phyloP scores from a whole-genome alignment of 37 sponge, comb jelly and placozoan species.

The Ianthella basta region DNA sequence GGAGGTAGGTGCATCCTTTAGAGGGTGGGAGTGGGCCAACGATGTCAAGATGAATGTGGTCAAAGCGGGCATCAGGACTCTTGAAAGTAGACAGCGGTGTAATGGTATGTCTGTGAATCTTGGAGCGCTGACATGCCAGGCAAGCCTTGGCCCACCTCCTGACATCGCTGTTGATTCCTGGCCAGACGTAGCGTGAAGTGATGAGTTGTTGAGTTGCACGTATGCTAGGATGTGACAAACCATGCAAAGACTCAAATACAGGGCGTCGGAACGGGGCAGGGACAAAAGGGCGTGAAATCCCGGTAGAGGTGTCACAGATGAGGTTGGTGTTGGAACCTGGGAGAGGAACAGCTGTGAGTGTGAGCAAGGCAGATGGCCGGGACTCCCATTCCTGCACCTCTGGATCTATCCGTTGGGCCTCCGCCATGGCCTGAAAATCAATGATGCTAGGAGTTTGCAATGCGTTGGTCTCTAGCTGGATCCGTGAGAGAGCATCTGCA shows the following conservation, averaged over 20 bases:
- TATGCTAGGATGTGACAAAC: conserved; percentile 58
- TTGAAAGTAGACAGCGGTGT: conserved; percentile 39
- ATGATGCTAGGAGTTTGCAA: background rate
- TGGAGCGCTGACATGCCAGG: conserved; percentile 49
- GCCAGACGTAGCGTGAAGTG: conserved; percentile 56
- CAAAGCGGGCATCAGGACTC: conserved; percentile 51
- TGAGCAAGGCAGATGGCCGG: too few relatives aligned
- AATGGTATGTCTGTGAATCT: conserved; percentile 58
- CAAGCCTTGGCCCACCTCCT: conserved; percentile 50
- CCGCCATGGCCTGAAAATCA: conserved; percentile 47
- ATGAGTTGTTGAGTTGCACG: conserved; percentile 60
- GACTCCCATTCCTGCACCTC: background rate
- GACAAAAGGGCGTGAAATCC: too few relatives aligned
- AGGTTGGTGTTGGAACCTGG: too few relatives aligned
- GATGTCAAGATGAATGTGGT: conserved; percentile 56
- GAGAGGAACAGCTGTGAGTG: too few relatives aligned
- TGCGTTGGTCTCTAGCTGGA: conserved; percentile 19
- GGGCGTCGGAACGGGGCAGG: too few relatives aligned
- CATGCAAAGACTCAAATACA: conserved; percentile 61
- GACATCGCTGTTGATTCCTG: conserved; percentile 52
- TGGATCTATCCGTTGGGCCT: conserved; percentile 40
- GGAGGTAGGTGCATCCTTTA: conserved; percentile 53
- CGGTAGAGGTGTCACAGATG: too few relatives aligned
- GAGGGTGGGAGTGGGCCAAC: conserved; percentile 66
- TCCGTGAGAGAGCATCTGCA: conserved; percentile 49